Percentiles rank a stretch among this genome's conserved stretches.
phyloP scores from a whole-genome alignment of 2,113 vertebrate genomes.

The Sylvilagus bachmani region DNA sequence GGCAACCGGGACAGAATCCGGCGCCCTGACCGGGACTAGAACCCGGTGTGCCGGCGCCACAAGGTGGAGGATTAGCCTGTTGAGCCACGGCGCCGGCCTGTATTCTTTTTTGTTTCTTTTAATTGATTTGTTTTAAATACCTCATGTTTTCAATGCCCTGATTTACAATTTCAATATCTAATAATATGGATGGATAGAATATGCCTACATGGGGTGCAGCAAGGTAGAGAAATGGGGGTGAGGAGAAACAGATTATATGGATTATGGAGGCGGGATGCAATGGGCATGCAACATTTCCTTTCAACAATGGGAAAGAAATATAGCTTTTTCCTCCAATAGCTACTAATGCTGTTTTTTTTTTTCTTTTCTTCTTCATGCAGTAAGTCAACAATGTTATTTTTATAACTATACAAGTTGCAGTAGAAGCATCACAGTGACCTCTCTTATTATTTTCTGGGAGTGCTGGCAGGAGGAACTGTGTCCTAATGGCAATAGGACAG shows the following conservation, averaged over 20 bases:
- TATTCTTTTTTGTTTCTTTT: background rate
- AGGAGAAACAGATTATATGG: background rate
- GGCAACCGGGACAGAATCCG: too few relatives aligned
- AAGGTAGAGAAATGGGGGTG: background rate
- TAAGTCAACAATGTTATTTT: background rate
- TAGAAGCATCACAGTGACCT: background rate
- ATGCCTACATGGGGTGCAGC: fast-evolving
- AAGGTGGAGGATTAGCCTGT: too few relatives aligned
- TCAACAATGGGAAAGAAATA: background rate
- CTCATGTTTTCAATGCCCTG: background rate
- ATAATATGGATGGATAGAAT: background rate
- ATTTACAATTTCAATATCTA: background rate
- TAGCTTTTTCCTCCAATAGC: background rate
- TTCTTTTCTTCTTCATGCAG: background rate
- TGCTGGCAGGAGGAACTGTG: background rate
- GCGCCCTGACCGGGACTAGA: too few relatives aligned
- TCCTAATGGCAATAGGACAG: background rate
- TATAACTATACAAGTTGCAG: background rate
- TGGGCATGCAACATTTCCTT: fast-evolving
- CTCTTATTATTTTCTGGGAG: background rate
- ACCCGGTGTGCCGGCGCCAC: too few relatives aligned
- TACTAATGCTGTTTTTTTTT: background rate
- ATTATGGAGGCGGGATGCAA: background rate
- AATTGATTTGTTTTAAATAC: background rate
- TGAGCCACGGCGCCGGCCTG: too few relatives aligned